A percentile compares a stretch with the other conserved stretches of the same genome.
phyloP scores from a whole-genome alignment of 2,888 invertebrate genomes.

The Tetranychus piercei region DNA sequence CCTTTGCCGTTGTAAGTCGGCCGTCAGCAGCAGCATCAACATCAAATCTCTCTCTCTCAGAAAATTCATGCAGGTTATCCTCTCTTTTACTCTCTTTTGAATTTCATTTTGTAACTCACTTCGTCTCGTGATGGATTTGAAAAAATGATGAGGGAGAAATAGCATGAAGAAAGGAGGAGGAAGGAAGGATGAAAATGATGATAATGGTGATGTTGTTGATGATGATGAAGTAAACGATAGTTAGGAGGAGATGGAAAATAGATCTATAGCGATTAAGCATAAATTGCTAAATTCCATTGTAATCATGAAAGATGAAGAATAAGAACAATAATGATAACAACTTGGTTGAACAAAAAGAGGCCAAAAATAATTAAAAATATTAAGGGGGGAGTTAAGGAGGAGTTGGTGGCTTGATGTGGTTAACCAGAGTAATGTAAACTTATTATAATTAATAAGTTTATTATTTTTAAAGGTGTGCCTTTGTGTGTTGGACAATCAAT shows the following conservation, averaged over 20 bases:
- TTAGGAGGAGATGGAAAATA: background rate
- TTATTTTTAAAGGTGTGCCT: background rate
- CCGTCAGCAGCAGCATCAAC: background rate
- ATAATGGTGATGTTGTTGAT: no score
- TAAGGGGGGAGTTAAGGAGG: background rate
- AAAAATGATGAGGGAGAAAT: background rate
- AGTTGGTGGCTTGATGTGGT: background rate
- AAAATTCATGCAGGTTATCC: constrained; percentile 1
- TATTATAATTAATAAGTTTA: background rate
- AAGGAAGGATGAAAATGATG: background rate
- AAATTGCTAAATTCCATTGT: background rate
- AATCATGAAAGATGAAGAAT: background rate
- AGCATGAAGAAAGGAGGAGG: background rate
- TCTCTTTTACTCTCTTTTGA: background rate
- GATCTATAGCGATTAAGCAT: background rate
- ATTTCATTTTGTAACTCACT: background rate
- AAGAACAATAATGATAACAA: background rate
- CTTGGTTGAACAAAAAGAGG: background rate
- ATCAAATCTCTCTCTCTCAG: background rate
- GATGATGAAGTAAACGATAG: background rate
- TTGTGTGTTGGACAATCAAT: background rate
- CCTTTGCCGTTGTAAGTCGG: background rate
- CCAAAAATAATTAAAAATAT: background rate
- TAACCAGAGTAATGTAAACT: background rate
- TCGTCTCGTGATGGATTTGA: background rate